Conservation (phyloP, 2,113 vertebrate species). For the Bothrops jararaca region DNA sequence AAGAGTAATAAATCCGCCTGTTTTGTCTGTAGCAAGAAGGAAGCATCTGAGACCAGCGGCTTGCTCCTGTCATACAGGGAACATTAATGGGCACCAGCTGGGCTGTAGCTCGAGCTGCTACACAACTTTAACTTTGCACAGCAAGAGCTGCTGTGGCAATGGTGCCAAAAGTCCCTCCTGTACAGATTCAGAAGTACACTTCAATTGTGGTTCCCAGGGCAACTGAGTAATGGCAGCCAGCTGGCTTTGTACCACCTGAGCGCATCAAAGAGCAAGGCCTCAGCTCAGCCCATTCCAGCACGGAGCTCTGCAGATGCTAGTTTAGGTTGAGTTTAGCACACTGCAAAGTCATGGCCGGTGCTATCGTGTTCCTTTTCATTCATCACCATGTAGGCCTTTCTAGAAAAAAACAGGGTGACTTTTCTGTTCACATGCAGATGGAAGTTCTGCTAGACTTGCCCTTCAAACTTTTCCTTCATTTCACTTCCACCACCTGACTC, state of each 20-base stretch:
- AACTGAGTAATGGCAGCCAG: constrained; percentile 65
- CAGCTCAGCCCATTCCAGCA: constrained; percentile 44
- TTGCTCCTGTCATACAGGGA: constrained; percentile 48
- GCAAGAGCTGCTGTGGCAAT: constrained; percentile 59
- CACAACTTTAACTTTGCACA: constrained; percentile 62
- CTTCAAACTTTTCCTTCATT: background rate
- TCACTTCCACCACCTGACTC: background rate
- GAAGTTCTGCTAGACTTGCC: background rate
- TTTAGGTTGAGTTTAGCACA: constrained; percentile 56
- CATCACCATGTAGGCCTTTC: background rate
- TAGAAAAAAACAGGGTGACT: background rate
- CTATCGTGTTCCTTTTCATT: background rate
- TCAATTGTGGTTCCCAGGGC: constrained; percentile 70
- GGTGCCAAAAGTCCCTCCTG: constrained; percentile 66
- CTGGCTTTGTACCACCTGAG: constrained; percentile 68
- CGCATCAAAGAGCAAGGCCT: constrained; percentile 60
- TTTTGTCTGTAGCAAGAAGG: constrained; percentile 49
- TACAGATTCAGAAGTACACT: constrained; percentile 63
- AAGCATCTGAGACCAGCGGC: constrained; percentile 49
- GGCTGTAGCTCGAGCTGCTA: constrained; percentile 64
- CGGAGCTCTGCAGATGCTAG: constrained; percentile 48
- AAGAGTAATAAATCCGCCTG: constrained; percentile 45
- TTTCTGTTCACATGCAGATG: background rate
- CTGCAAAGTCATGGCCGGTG: constrained; percentile 19
- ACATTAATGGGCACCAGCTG: constrained; percentile 72